Evolutionary conservation across 2,113 vertebrate species (phyloP), one percentile per base, ranked within the genome.

Genomic region (Meles meles): DNA sequence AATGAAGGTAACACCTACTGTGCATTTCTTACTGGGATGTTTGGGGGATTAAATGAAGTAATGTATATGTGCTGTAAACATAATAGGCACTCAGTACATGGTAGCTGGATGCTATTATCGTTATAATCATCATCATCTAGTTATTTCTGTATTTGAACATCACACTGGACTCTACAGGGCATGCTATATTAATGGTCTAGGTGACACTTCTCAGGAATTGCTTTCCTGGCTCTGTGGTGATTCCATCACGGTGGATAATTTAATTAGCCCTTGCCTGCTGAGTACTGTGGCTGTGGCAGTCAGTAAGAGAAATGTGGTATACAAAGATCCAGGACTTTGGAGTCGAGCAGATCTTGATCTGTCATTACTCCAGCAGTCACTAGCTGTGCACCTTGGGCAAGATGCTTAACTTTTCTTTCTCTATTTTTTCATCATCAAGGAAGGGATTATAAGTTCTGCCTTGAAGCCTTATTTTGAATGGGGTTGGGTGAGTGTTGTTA

Each of bases 181-280:
- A 92, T 94, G 77, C 84, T 94, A 9, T 97, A 96, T 96, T 97
- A 94, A 96, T 96, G 94, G 94, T 76, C 63, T 92, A 97, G 96
- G 97, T 97, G 93, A 93, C 69, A 95, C 84, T 96, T 97, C 39
- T 96, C 93, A 97, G 95, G 87, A 88, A 95, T 96, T 97, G 96
- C 94, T 92, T 82, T 92, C 87, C 39, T 97, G 87, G 80, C 90
- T 97, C 42, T 93, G 37, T 5, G 34, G 93, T 96, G 92, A 95
- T 95, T 92, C 92, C 90, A 94, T 96, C 92, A 88, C 1, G 0
- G 44, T 87, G 77, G 67, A 90, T 97, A 96, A 97, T 98, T 98
- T 97, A 97, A 96, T 97, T 98, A 98, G 74, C 80, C 29, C 42
- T 90, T 93, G 89, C 92, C 85, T 97, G 90, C 96, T 98, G 88